Evolutionary conservation across 2,888 invertebrate species (phyloP).

Genomic region (Megalurothrips usitatus): DNA sequence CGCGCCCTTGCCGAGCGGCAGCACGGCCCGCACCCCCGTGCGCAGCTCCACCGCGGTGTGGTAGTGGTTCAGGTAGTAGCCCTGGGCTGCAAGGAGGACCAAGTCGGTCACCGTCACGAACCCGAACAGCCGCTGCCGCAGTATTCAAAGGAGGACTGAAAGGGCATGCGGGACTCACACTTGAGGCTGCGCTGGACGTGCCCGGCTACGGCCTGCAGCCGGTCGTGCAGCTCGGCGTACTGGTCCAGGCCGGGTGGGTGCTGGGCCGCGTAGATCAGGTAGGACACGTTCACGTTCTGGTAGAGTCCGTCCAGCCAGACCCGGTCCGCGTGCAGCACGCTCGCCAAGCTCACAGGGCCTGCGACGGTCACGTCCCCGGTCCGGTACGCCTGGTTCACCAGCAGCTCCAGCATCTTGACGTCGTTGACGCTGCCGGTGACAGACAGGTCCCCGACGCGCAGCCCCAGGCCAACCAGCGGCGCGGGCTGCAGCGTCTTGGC

Average conservation of each 20-base stretch:
- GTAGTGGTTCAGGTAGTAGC: conserved; percentile 15
- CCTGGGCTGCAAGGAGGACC: neutral
- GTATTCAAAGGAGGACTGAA: too few relatives aligned
- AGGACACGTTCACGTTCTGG: neutral
- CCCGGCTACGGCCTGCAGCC: neutral
- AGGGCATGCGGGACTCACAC: neutral
- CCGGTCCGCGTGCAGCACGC: neutral
- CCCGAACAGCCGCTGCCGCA: too few relatives aligned
- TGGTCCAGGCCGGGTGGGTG: neutral
- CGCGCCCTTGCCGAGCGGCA: neutral
- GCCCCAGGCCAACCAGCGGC: neutral
- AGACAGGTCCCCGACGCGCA: neutral
- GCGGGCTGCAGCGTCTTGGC: neutral
- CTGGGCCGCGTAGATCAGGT: neutral
- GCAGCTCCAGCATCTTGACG: neutral
- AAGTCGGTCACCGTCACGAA: too few relatives aligned
- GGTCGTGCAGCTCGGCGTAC: neutral
- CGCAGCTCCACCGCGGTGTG: neutral
- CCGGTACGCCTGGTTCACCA: neutral
- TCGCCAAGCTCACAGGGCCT: neutral
- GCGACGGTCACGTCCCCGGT: neutral
- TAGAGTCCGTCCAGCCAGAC: neutral
- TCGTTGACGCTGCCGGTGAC: neutral
- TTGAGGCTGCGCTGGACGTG: neutral
- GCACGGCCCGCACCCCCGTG: neutral